phyloP scores from a whole-genome alignment of 1,140 invertebrate species.

The Latrodectus geometricus region DNA sequence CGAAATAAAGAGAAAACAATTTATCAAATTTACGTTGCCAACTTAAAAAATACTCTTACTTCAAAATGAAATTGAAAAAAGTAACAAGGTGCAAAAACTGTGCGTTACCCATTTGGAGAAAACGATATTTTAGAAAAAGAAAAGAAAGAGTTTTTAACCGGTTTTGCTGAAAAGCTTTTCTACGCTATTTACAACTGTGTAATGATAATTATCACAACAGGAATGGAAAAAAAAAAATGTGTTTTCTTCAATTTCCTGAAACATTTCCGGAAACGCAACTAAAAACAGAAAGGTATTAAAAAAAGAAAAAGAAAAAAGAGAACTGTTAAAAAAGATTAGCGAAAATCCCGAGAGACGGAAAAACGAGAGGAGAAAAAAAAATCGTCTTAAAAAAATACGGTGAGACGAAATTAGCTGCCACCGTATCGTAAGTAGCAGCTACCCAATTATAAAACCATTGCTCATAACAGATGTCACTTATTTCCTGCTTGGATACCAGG shows the following conservation, averaged over 20 bases:
- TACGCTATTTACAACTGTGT: neutral
- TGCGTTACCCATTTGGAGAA: no score
- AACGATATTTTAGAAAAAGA: neutral
- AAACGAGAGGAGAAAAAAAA: slow-evolving; percentile 2
- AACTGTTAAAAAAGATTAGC: neutral
- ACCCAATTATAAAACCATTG: slow-evolving; percentile 54
- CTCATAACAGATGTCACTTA: slow-evolving; percentile 43
- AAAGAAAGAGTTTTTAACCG: neutral
- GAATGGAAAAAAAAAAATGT: neutral
- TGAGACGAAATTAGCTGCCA: slow-evolving; percentile 51
- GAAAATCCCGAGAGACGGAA: neutral
- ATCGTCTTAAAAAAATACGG: neutral
- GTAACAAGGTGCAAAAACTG: no score
- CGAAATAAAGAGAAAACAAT: no score
- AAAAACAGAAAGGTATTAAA: neutral
- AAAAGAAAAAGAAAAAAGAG: neutral
- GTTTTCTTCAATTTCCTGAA: neutral
- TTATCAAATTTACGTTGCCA: no score
- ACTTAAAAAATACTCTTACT: no score
- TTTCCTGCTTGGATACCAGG: slow-evolving; percentile 6
- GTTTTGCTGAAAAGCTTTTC: neutral
- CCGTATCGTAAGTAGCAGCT: slow-evolving; percentile 18
- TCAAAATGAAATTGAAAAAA: no score
- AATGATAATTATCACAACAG: neutral
- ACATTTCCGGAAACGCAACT: slow-evolving; percentile 7